phyloP scores from a whole-genome alignment of 1,140 invertebrate genomes.

The Subanguina moxae region DNA sequence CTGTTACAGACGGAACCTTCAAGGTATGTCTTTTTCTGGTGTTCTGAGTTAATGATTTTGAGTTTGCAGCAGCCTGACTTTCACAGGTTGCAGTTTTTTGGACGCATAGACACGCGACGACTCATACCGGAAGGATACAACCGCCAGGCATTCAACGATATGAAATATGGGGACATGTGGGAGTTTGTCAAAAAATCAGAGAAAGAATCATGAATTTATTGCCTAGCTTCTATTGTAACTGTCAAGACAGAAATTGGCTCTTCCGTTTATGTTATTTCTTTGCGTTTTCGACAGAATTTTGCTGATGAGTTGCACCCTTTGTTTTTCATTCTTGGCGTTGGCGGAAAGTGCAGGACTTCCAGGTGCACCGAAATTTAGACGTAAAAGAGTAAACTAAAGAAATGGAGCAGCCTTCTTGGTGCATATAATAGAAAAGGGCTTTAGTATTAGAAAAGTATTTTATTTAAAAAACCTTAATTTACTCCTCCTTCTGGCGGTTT shows the following conservation, averaged over 20 bases:
- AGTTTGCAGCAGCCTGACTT: conserved; percentile 62
- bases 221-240: not conserved
- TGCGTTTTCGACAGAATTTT: not conserved
- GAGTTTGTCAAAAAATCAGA: conserved; percentile 20
- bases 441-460: too few species aligned
- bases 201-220: conserved; percentile 9
- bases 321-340: too few species aligned
- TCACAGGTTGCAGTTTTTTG: conserved; percentile 51
- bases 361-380: too few species aligned
- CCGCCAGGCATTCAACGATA: conserved; percentile 45
- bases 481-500: too few species aligned
- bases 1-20: conserved; percentile 60
- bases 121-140: conserved; percentile 55
- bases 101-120: conserved; percentile 36
- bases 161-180: conserved; percentile 57
- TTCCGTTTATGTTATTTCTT: not conserved
- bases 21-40: not conserved
- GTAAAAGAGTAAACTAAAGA: too few species aligned
- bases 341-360: too few species aligned
- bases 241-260: not conserved
- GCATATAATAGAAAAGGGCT: too few species aligned
- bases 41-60: too few species aligned
- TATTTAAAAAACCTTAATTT: too few species aligned
- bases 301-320: too few species aligned
- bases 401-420: too few species aligned